Percentiles rank a stretch among this genome's conserved stretches.
Conservation (phyloP, 2,797 vertebrate species). For the Anolis apletophallus region DNA sequence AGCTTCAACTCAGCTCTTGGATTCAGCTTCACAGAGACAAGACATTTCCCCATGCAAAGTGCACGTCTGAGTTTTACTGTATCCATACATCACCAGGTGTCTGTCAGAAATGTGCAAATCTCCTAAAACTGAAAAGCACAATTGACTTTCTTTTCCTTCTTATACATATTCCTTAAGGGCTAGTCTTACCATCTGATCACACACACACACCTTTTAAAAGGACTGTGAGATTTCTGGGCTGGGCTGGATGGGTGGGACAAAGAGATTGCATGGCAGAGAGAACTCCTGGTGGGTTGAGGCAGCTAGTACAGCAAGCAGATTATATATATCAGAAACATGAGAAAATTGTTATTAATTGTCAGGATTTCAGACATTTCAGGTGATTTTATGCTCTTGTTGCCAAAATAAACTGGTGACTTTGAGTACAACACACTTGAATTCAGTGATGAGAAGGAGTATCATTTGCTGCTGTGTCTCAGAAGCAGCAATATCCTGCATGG, state of each 20-base stretch:
- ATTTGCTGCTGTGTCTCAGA: neutral
- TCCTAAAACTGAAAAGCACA: conserved; percentile 49
- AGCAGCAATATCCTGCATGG: neutral
- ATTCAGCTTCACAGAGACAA: conserved; percentile 45
- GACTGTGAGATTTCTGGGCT: neutral
- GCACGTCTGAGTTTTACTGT: conserved; percentile 7
- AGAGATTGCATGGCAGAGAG: neutral
- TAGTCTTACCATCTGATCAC: neutral
- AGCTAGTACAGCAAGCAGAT: neutral
- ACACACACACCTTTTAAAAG: neutral
- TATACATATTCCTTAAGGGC: conserved; percentile 17
- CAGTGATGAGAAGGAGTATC: neutral
- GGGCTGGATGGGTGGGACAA: no score
- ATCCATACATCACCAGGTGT: neutral
- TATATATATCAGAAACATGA: neutral
- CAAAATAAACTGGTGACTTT: neutral
- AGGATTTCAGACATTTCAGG: neutral
- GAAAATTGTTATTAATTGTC: neutral
- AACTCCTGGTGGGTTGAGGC: neutral
- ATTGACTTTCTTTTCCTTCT: conserved; percentile 45
- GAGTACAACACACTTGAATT: neutral
- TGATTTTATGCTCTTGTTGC: neutral
- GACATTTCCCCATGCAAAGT: conserved; percentile 45
- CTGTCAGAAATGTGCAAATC: conserved; percentile 48
- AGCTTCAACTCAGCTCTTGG: conserved; percentile 47